Conservation (phyloP, 2,797 vertebrate genomes). For the Sylvilagus floridanus region DNA sequence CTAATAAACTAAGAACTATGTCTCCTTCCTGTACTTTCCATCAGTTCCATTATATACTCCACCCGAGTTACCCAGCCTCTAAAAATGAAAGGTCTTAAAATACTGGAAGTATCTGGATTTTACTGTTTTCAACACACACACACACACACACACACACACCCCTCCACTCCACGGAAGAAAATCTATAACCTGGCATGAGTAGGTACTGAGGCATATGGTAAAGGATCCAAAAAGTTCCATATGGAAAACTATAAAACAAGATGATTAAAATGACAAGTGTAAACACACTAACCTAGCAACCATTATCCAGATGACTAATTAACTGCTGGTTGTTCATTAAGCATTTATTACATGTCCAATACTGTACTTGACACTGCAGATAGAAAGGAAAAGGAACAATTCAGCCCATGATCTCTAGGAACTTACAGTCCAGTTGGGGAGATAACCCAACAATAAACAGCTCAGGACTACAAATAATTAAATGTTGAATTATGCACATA, state of each 20-base stretch:
- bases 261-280: background rate
- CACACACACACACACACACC: background rate
- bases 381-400: background rate
- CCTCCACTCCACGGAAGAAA: background rate
- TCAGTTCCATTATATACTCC: background rate
- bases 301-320: background rate
- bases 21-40: background rate
- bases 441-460: background rate
- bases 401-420: background rate
- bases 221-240: background rate
- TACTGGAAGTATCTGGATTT: background rate
- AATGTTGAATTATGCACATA: background rate
- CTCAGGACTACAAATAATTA: background rate
- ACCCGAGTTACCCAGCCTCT: background rate
- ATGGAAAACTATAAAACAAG: conserved; percentile 6
- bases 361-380: background rate
- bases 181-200: background rate
- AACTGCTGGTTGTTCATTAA: background rate
- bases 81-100: background rate
- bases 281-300: background rate
- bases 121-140: background rate
- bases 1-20: background rate
- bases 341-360: background rate
- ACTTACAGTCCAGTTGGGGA: background rate
- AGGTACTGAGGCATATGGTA: background rate